phyloP scores from a whole-genome alignment of 2,888 invertebrate genomes.

The Tolmerus cingulatus region DNA sequence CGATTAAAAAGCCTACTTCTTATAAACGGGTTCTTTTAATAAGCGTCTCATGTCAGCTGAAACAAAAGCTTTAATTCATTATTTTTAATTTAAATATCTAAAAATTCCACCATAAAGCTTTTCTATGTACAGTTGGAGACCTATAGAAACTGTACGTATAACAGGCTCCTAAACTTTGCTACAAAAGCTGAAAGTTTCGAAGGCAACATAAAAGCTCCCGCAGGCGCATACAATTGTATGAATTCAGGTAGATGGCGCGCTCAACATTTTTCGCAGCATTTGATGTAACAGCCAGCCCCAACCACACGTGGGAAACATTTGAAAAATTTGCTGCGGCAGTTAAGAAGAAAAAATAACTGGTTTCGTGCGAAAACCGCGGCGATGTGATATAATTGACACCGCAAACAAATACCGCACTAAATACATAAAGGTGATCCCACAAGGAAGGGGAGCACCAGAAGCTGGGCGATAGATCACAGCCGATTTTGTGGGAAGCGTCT shows the following conservation, averaged over 20 bases:
- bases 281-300: background rate
- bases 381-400: slow-evolving; percentile 4
- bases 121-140: background rate
- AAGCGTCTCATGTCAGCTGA: too few species aligned
- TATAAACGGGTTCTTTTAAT: too few species aligned
- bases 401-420: background rate
- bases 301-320: background rate
- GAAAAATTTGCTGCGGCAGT: background rate
- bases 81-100: too few species aligned
- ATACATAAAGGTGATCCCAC: background rate
- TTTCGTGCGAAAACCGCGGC: slow-evolving; percentile 18
- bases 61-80: too few species aligned
- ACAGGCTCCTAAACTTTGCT: background rate
- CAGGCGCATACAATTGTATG: background rate
- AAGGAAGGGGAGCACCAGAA: background rate
- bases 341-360: background rate
- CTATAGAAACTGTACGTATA: background rate
- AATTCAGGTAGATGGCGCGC: background rate
- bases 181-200: background rate
- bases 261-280: background rate
- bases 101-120: background rate
- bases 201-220: background rate
- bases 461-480: background rate
- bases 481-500: background rate
- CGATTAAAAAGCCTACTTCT: too few species aligned